Percentiles rank a stretch among this genome's conserved stretches.
Evolutionary conservation across 1,140 invertebrate species (phyloP).

Genomic region (Thaumetopoea pityocampa): DNA sequence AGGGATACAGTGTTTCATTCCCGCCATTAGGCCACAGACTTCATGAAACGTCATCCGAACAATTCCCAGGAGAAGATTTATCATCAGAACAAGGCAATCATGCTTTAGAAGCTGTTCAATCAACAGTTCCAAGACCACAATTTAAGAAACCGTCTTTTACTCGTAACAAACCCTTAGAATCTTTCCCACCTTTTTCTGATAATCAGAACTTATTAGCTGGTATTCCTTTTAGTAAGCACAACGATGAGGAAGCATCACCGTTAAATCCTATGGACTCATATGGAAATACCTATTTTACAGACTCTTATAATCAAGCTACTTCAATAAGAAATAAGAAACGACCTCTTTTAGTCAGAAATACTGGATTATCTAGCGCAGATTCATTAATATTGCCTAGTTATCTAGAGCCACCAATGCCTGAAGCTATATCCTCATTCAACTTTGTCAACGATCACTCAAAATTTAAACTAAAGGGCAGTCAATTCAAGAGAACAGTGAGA

Average conservation of each 20-base stretch:
- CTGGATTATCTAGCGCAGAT: conserved; percentile 34
- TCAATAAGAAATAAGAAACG: conserved; percentile 59
- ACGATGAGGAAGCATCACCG: conserved; percentile 41
- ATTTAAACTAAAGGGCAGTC: conserved; percentile 41
- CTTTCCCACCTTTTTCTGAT: conserved; percentile 46
- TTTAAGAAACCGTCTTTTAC: conserved; percentile 44
- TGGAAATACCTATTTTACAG: conserved; percentile 56
- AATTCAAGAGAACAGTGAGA: conserved; percentile 54
- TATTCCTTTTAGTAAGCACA: conserved; percentile 42
- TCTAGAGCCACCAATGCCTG: conserved; percentile 67
- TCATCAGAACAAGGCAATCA: conserved; percentile 60
- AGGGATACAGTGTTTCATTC: conserved; percentile 82
- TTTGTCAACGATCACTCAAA: conserved; percentile 50
- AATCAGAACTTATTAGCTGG: conserved; percentile 57
- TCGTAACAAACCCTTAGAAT: conserved; percentile 47
- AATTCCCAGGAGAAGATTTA: conserved; percentile 70
- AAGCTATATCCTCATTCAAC: conserved; percentile 41
- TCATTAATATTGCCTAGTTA: conserved; percentile 61
- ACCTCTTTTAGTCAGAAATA: conserved; percentile 42
- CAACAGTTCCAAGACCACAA: conserved; percentile 49
- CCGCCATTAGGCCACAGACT: conserved; percentile 72
- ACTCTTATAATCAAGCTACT: conserved; percentile 63
- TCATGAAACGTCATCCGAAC: conserved; percentile 64
- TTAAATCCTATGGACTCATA: conserved; percentile 57
- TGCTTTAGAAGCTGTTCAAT: conserved; percentile 63